A percentile compares a stretch with the other conserved stretches of the same genome.
phyloP scores from a whole-genome alignment of 2,797 vertebrate species.

The Argya squamiceps region DNA sequence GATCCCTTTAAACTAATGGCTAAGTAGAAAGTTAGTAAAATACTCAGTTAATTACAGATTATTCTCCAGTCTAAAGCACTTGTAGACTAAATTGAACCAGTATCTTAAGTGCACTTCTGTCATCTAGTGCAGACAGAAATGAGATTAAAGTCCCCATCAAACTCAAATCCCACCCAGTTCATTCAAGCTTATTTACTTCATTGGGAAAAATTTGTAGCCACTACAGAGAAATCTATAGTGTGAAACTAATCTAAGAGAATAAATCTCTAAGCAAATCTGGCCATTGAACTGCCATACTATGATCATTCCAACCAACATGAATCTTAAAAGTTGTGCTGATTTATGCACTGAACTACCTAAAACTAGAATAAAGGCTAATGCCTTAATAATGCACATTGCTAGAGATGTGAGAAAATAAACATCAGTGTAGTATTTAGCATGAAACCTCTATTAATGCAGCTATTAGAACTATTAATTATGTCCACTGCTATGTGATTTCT shows the following conservation, averaged over 20 bases:
- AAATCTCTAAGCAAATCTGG: neutral
- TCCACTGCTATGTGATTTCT: neutral
- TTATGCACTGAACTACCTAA: neutral
- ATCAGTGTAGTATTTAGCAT: neutral
- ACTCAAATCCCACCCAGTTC: neutral
- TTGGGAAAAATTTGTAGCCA: neutral
- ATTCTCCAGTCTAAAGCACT: neutral
- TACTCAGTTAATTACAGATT: neutral
- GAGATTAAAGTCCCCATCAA: neutral
- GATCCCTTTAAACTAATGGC: neutral
- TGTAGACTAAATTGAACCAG: neutral
- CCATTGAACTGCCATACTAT: neutral
- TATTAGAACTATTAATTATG: conserved; percentile 30
- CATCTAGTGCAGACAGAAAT: neutral
- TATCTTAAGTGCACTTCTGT: neutral
- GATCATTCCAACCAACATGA: neutral
- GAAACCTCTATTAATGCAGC: neutral
- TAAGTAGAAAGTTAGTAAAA: neutral
- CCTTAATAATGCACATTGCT: neutral
- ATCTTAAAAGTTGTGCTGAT: neutral
- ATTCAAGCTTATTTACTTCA: neutral
- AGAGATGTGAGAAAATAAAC: neutral
- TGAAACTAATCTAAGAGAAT: neutral
- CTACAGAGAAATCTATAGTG: neutral
- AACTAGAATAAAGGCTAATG: neutral